These are phyloP conservation scores for Aythya fuligula DNA, from an alignment of 2,797 vertebrate species.

Conservation along the genomic window DNA sequence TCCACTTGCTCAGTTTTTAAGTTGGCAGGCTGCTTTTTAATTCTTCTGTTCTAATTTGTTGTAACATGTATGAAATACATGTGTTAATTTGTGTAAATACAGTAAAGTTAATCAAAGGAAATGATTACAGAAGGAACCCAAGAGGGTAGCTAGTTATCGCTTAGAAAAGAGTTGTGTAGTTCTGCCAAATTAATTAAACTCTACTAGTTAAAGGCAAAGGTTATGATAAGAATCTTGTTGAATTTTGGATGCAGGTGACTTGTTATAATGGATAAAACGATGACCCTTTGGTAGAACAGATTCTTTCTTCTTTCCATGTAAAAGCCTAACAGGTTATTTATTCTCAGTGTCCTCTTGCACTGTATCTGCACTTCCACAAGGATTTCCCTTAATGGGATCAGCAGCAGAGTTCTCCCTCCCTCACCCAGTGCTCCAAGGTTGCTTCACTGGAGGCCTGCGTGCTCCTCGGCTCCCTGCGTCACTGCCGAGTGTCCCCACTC, in stretches of 20 bases:
- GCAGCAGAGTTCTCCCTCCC: background rate
- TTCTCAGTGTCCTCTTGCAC: background rate
- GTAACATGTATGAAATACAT: constrained; percentile 65
- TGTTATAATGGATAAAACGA: background rate
- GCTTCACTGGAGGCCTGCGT: constrained; percentile 60
- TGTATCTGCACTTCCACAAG: background rate
- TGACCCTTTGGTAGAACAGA: background rate
- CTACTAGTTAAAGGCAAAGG: constrained; percentile 42
- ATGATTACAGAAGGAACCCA: constrained; percentile 58
- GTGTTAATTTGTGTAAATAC: constrained; percentile 68
- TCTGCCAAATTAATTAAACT: constrained; percentile 65
- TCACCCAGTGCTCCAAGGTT: background rate
- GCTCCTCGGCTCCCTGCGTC: constrained; percentile 69
- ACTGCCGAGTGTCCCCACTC: constrained; percentile 69
- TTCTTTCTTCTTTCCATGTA: background rate
- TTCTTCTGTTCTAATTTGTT: constrained; percentile 69
- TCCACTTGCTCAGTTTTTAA: constrained; percentile 48
- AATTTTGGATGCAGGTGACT: background rate
- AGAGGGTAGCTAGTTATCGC: constrained; percentile 12
- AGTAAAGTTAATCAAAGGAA: constrained; percentile 68
- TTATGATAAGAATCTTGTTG: constrained; percentile 20
- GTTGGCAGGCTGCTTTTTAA: constrained; percentile 65
- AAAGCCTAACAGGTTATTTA: background rate
- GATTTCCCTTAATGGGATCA: background rate
- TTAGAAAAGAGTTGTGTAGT: constrained; percentile 9